phyloP scores from a whole-genome alignment of 1,140 invertebrate species.

The Drosophila nebulosa region DNA sequence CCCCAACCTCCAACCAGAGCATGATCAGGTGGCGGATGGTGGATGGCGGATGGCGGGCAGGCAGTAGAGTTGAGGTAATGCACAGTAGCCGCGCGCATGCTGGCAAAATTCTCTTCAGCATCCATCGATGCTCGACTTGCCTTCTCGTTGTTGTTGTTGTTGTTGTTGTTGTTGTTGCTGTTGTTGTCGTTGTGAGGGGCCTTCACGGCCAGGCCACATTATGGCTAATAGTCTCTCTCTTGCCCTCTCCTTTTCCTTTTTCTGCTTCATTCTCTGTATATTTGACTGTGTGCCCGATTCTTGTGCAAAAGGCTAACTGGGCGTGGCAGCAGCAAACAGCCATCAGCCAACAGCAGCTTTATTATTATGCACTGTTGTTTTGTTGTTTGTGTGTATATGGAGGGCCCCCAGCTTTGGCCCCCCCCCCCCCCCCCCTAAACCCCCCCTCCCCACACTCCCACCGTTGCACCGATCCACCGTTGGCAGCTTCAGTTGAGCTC shows the following conservation, averaged over 20 bases:
- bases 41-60: not conserved
- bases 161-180: too few relatives aligned
- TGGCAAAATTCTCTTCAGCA: constrained; percentile 40
- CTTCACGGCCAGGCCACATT: constrained; percentile 53
- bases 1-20: not conserved
- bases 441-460: too few relatives aligned
- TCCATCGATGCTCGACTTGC: constrained; percentile 5
- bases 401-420: constrained; percentile 1
- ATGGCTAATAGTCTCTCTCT: constrained; percentile 64
- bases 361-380: constrained; percentile 59
- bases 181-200: constrained; percentile 18
- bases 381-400: constrained; percentile 40
- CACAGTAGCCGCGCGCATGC: constrained; percentile 41
- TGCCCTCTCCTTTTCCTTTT: not conserved
- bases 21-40: not conserved
- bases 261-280: not conserved
- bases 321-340: constrained; percentile 49
- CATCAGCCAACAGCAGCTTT: constrained; percentile 22
- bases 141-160: constrained; percentile 23
- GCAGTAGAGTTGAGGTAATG: constrained; percentile 13
- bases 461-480: too few relatives aligned
- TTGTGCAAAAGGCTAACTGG: constrained; percentile 16
- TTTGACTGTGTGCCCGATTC: not conserved
- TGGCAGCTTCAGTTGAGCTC: not conserved
- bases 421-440: too few relatives aligned